Conservation (phyloP, 2,888 invertebrate genomes). For the Agrypnus murinus region DNA sequence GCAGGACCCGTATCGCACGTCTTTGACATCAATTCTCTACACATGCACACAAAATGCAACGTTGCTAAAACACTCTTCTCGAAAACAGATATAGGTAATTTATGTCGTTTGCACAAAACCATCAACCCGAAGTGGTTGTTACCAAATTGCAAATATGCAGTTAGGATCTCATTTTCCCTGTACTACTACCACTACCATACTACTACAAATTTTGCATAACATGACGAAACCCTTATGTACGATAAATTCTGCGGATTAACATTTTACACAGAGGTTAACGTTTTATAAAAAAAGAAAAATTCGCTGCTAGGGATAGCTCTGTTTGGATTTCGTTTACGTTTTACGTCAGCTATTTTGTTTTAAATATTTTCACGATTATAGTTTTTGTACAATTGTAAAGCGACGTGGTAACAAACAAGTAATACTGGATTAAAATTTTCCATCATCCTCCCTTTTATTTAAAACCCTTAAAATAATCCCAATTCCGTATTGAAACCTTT, state of each 20-base stretch:
- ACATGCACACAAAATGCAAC: constrained; percentile 41
- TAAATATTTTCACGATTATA: too few species aligned
- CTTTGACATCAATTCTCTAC: constrained; percentile 36
- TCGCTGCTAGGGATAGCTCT: too few species aligned
- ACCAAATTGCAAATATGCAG: constrained; percentile 37
- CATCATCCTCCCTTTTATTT: too few species aligned
- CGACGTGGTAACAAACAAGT: too few species aligned
- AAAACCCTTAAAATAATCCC: too few species aligned
- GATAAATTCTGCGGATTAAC: neutral
- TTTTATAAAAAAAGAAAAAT: too few species aligned
- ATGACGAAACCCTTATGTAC: neutral
- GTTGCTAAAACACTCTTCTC: constrained; percentile 43
- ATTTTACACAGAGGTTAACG: constrained; percentile 1
- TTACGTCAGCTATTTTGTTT: too few species aligned
- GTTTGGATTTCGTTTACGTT: too few species aligned
- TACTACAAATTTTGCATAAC: neutral
- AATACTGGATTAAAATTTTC: too few species aligned
- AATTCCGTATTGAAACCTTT: too few species aligned
- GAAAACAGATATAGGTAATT: constrained; percentile 44
- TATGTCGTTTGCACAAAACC: constrained; percentile 41
- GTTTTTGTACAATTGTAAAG: too few species aligned
- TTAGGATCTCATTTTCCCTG: constrained; percentile 14
- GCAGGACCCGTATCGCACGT: constrained; percentile 36
- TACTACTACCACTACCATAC: too few species aligned
- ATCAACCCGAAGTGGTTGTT: constrained; percentile 32